Evolutionary conservation across 1,140 invertebrate genomes (phyloP).

Genomic region (Cherax destructor): DNA sequence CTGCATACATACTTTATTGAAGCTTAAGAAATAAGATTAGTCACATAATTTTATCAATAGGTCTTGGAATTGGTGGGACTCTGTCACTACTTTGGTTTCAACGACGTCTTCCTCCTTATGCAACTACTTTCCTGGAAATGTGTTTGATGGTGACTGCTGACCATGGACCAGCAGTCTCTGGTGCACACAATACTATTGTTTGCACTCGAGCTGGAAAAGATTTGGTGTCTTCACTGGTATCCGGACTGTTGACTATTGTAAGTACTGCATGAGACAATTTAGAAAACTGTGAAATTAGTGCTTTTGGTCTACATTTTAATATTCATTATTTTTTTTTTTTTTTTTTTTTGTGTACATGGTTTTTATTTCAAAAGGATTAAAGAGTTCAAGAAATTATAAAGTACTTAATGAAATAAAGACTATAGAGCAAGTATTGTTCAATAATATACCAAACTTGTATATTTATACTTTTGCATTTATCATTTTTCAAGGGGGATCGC

Average conservation of each 20-base stretch:
- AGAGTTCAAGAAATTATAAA: too few relatives aligned
- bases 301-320: neutral
- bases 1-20: neutral
- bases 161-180: slow-evolving; percentile 98
- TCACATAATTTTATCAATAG: slow-evolving; percentile 10
- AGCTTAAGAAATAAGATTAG: neutral
- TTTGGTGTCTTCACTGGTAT: slow-evolving; percentile 96
- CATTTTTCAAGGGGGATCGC: slow-evolving; percentile 87
- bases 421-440: too few relatives aligned
- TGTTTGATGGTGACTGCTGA: slow-evolving; percentile 99
- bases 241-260: slow-evolving; percentile 97
- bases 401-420: too few relatives aligned
- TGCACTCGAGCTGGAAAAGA: slow-evolving; percentile 99
- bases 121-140: slow-evolving; percentile 99
- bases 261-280: slow-evolving; percentile 76
- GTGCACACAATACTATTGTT: slow-evolving; percentile 99
- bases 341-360: too few relatives aligned
- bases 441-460: too few relatives aligned
- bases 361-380: too few relatives aligned
- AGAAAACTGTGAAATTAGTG: too few relatives aligned
- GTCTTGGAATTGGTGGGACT: slow-evolving; percentile 96
- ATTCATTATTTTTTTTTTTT: too few relatives aligned
- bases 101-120: slow-evolving; percentile 93
- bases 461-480: too few relatives aligned
- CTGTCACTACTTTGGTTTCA: slow-evolving; percentile 99